These are phyloP conservation scores for Hemicrepidius hirtus DNA, from an alignment of 2,888 invertebrate genomes.

Conservation along the genomic window DNA sequence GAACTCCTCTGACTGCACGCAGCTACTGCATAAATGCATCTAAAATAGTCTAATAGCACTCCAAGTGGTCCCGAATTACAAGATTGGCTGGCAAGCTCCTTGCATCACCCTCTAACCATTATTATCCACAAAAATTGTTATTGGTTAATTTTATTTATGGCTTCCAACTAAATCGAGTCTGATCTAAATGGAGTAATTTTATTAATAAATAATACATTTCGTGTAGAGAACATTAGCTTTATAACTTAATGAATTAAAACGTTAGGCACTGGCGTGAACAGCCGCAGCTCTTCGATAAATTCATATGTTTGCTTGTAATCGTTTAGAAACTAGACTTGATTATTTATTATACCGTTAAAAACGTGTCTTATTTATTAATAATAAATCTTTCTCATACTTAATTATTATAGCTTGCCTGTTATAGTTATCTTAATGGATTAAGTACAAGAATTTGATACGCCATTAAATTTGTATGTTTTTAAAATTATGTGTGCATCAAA, in stretches of 20 bases:
- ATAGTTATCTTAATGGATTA: not conserved
- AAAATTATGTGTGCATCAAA: too few relatives aligned
- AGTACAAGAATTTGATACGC: too few relatives aligned
- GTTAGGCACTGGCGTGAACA: conserved; percentile 42
- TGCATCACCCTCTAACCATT: not conserved
- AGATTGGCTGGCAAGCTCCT: conserved; percentile 34
- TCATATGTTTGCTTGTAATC: conserved; percentile 26
- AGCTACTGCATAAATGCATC: conserved; percentile 57
- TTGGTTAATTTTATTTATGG: conserved; percentile 5
- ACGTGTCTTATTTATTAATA: conserved; percentile 37
- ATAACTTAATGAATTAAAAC: conserved; percentile 45
- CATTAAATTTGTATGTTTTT: too few relatives aligned
- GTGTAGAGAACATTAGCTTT: conserved; percentile 33
- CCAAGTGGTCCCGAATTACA: conserved; percentile 55
- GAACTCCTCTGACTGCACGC: conserved; percentile 44
- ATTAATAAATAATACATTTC: conserved; percentile 44
- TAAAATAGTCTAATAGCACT: conserved; percentile 57
- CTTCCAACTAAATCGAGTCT: not conserved
- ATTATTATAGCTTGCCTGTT: conserved; percentile 14
- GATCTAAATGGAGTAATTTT: conserved; percentile 21
- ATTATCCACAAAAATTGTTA: not conserved
- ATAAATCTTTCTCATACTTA: conserved; percentile 20
- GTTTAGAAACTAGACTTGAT: conserved; percentile 29
- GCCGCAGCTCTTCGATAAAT: conserved; percentile 33
- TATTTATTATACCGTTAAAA: conserved; percentile 40